phyloP scores from a whole-genome alignment of 2,888 invertebrate species.

The Drosophila fulvimacula region DNA sequence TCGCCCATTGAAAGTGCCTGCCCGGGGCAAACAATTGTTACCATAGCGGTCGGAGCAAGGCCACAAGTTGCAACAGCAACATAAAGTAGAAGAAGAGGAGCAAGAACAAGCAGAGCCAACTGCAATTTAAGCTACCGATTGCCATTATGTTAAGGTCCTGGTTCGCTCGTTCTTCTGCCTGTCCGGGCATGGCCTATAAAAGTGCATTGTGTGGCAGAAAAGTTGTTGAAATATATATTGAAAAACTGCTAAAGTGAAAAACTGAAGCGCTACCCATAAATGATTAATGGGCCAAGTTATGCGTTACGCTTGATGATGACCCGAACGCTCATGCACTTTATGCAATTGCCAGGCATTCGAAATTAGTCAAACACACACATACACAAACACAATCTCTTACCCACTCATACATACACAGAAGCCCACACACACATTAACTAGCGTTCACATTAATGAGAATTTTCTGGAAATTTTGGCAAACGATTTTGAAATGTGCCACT shows the following conservation, averaged over 20 bases:
- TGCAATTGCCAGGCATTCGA: conserved; percentile 52
- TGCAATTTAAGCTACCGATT: conserved; percentile 59
- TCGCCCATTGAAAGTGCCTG: conserved; percentile 74
- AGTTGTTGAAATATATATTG: conserved; percentile 54
- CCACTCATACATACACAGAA: conserved; percentile 10
- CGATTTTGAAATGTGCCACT: conserved; percentile 52
- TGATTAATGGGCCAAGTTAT: conserved; percentile 77
- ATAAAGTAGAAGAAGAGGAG: conserved; percentile 3
- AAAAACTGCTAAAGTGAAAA: conserved; percentile 57
- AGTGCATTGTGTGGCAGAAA: conserved; percentile 61
- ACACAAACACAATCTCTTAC: not conserved
- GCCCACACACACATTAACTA: conserved; percentile 29
- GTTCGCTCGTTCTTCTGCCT: conserved; percentile 33
- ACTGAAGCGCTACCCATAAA: conserved; percentile 65
- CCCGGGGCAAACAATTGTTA: conserved; percentile 72
- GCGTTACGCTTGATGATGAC: conserved; percentile 48
- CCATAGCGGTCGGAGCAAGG: conserved; percentile 53
- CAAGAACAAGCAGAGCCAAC: conserved; percentile 13
- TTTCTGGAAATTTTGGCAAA: conserved; percentile 63
- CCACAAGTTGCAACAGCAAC: conserved; percentile 43
- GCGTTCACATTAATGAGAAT: conserved; percentile 69
- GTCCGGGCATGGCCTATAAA: conserved; percentile 57
- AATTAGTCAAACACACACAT: conserved; percentile 60
- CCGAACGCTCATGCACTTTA: conserved; percentile 57
- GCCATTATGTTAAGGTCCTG: conserved; percentile 60